These are phyloP conservation scores for Arion vulgaris DNA, from an alignment of 1,140 invertebrate genomes.

Conservation along the genomic window DNA sequence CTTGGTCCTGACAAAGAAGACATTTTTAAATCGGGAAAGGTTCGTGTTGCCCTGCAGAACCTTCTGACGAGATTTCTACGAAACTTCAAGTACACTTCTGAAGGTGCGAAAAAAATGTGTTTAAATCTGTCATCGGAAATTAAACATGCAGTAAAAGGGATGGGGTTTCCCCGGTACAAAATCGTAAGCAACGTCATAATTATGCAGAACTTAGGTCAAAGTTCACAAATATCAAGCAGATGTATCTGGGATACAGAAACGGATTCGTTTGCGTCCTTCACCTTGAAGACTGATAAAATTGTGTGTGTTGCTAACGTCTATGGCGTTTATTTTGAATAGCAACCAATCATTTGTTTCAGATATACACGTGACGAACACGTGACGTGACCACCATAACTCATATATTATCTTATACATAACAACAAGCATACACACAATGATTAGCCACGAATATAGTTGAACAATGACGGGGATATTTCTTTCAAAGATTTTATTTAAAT, in stretches of 20 bases:
- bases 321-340: conserved; percentile 67
- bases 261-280: conserved; percentile 60
- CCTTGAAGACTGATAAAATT: conserved; percentile 53
- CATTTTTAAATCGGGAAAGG: conserved; percentile 13
- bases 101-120: conserved; percentile 45
- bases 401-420: no score
- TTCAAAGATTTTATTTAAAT: no score
- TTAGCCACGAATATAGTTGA: no score
- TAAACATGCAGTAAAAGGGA: conserved; percentile 51
- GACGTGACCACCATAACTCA: no score
- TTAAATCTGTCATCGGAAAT: conserved; percentile 48
- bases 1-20: conserved; percentile 46
- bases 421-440: no score
- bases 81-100: conserved; percentile 47
- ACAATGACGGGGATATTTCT: no score
- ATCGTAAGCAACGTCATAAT: conserved; percentile 63
- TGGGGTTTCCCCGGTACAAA: conserved; percentile 63
- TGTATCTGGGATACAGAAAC: conserved; percentile 59
- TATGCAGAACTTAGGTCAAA: conserved; percentile 63
- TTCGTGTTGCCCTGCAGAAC: conserved; percentile 20
- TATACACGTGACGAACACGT: no score
- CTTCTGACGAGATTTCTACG: conserved; percentile 44
- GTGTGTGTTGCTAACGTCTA: conserved; percentile 61
- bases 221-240: conserved; percentile 56
- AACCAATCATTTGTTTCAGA: no score